Evolutionary conservation across 1,140 invertebrate genomes (phyloP), one percentile per base, ranked within the genome.

Genomic region (Brachionus asplanchnoidis): DNA sequence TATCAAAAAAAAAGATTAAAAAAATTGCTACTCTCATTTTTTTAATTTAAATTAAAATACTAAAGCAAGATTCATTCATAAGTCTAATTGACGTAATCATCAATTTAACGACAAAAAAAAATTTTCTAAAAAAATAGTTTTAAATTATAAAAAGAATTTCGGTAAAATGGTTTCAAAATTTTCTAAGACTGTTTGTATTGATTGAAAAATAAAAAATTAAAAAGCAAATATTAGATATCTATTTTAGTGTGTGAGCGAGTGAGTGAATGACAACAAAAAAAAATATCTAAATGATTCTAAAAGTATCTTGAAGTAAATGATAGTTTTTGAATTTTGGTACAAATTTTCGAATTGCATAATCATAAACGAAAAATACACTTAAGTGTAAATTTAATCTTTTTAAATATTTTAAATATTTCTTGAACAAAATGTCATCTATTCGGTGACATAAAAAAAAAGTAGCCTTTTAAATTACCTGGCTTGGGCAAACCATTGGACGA

Each of bases 391-490:
- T 68, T 68, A 68, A 68, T 68, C 66, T 68, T 68, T 68, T 68
- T 68, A 68, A 68, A 68, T 68, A 68, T 68, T 68, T 68, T 28
- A 68, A 68, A 68, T 68, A 68, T 68, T 68, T 68, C 66, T 68
- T 68, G 17, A 32, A 60, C 5, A 68, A 68, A 68, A 68, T 68
- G 66, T 68, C 66, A 68, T 32, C 32, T 68, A 68, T 60, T 60
- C 53, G 53, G 20, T 60, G 17, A 36, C 66, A 70, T 14, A 28
- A 70, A 32, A n/a, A n/a, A 28, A 70, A 70, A 70, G 32, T n/a
- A 70, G 32, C 88, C 78, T 77, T 88, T 86, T 85, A 75, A 44
- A 44, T 23, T 42, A 44, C 32, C 40, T 87, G 88, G 75, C 87
- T 68, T 68, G 26, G n/a, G 42, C 20, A 32, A 32, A 32, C 28